phyloP scores from a whole-genome alignment of 2,113 vertebrate species.

The Microtus richardsoni region DNA sequence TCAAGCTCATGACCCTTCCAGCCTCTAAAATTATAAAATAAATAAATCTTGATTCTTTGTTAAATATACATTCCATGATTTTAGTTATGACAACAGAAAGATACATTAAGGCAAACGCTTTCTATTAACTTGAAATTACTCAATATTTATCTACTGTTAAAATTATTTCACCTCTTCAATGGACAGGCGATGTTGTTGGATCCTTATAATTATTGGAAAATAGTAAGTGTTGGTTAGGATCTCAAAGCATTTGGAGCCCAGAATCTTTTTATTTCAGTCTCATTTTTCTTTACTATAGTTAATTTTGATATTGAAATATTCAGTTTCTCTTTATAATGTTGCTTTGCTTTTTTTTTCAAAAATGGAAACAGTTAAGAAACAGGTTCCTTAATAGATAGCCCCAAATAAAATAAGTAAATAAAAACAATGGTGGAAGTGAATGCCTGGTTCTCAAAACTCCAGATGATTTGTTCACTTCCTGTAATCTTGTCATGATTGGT shows the following conservation, averaged over 20 bases:
- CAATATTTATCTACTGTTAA: background rate
- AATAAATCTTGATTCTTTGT: background rate
- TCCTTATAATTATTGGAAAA: too few species aligned
- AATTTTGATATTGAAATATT: background rate
- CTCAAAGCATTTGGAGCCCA: background rate
- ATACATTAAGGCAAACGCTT: background rate
- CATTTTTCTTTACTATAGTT: background rate
- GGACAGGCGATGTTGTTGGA: background rate
- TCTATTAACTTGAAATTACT: background rate
- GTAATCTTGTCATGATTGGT: background rate
- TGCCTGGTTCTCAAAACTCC: background rate
- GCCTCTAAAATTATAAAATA: background rate
- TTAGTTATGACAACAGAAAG: background rate
- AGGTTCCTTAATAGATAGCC: background rate
- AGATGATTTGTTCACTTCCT: background rate
- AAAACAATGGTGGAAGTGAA: background rate
- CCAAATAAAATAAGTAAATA: background rate
- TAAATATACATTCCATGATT: background rate
- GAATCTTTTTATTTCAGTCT: background rate
- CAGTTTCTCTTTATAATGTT: background rate
- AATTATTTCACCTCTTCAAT: background rate
- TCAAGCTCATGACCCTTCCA: background rate
- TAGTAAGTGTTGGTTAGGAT: background rate
- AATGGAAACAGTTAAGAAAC: background rate
- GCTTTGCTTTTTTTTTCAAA: background rate